Evolutionary conservation across 2,113 vertebrate species (phyloP).

Genomic region (Epinephelus moara): DNA sequence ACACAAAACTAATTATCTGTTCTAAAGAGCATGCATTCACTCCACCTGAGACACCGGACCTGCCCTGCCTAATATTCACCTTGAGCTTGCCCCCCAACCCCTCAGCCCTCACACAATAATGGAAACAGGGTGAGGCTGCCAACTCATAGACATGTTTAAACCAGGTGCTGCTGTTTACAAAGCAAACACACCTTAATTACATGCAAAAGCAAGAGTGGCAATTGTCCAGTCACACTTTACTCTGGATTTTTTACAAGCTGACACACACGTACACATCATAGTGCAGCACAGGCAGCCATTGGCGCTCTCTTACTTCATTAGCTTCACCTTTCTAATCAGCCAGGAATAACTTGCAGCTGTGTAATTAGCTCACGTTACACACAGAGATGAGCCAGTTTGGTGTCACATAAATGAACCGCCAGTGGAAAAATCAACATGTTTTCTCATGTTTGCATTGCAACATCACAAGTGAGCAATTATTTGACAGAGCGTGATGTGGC

Average conservation of each 20-base stretch:
- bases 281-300: background rate
- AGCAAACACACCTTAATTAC: slow-evolving; percentile 61
- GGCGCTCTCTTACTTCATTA: slow-evolving; percentile 22
- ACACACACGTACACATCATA: background rate
- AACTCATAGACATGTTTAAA: background rate
- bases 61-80: slow-evolving; percentile 58
- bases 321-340: slow-evolving; percentile 16
- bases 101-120: background rate
- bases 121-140: slow-evolving; percentile 22
- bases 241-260: background rate
- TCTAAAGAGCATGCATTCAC: slow-evolving; percentile 24
- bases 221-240: background rate
- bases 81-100: slow-evolving; percentile 13
- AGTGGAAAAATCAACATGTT: slow-evolving; percentile 21
- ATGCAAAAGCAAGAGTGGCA: background rate
- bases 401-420: slow-evolving; percentile 2
- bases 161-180: slow-evolving; percentile 56
- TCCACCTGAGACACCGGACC: slow-evolving; percentile 38
- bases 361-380: background rate
- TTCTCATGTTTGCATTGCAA: background rate
- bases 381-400: background rate
- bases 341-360: slow-evolving; percentile 15
- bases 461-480: background rate
- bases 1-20: background rate
- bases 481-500: background rate